Conservation (phyloP, 2,888 invertebrate genomes). For the Perizoma affinitatum region DNA sequence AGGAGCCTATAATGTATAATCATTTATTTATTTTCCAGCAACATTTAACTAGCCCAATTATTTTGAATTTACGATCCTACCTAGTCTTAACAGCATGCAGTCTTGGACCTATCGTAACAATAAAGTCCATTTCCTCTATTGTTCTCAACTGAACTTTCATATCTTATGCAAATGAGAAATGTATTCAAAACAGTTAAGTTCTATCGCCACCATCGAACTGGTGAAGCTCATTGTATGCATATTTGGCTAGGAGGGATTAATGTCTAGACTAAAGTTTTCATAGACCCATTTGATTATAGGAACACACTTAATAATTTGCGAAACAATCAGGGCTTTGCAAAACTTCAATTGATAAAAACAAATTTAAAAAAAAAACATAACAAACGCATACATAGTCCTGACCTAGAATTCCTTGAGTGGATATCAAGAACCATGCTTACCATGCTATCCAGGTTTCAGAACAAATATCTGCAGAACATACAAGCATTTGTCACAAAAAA, state of each 20-base stretch:
- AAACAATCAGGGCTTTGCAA: too few relatives aligned
- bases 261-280: conserved; percentile 8
- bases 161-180: conserved; percentile 48
- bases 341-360: too few relatives aligned
- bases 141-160: conserved; percentile 37
- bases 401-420: too few relatives aligned
- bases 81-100: background rate
- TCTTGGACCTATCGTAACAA: conserved; percentile 8
- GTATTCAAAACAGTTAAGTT: conserved; percentile 46
- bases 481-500: too few relatives aligned
- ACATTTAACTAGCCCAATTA: conserved; percentile 19
- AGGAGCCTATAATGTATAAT: too few relatives aligned
- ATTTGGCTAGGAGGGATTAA: conserved; percentile 32
- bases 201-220: conserved; percentile 41
- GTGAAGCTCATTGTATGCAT: conserved; percentile 53
- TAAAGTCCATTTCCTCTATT: conserved; percentile 40
- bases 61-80: conserved; percentile 28
- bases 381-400: too few relatives aligned
- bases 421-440: too few relatives aligned
- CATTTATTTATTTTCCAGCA: conserved; percentile 11
- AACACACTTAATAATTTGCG: too few relatives aligned
- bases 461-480: too few relatives aligned
- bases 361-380: too few relatives aligned
- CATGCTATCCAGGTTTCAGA: too few relatives aligned
- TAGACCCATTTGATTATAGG: too few relatives aligned